Evolutionary conservation across 2,888 invertebrate genomes (phyloP), one percentile per base, ranked within the genome.

Genomic region (Lomographa bimaculata): DNA sequence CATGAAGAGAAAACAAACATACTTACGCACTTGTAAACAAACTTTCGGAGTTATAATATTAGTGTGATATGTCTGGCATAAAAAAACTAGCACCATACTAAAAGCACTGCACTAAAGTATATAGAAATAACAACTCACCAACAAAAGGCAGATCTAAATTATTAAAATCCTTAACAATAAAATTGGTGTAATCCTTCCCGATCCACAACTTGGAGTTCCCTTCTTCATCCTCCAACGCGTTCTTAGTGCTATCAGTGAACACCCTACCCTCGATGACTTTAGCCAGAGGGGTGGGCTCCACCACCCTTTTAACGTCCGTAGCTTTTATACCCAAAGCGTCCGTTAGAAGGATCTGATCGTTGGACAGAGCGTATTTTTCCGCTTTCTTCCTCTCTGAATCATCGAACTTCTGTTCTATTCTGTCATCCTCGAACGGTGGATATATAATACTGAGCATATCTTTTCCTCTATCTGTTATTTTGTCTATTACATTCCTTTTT

Each of bases 171-270:
- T 98, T 97, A 45, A 96, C 95, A 50, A 98, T 98, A 73, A 98
- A 98, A 84, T 98, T 98, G 0, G 94, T 94, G 66, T 98, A 98
- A 73, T 98, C 98, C 79, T 98, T 98, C 41, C 98, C 98, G 27
- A 97, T 93, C 98, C 98, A 98, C 33, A 96, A 86, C 68, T 97
- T 97, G 0, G 95, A 93, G 33, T 94, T 93, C 0, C 95, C 95
- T 59, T 93, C 92, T 0, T 79, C 55, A 0, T 69, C 79, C 42
- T 84, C 80, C 41, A 80, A 33, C 0, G 59, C 71, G 19, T 79
- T 73, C 20, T 79, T 81, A 0, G 79, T 80, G 7, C 56, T 71
- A 16, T 83, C 86, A 0, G 87, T 89, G 5, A 72, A 77, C 1
- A 70, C 85, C 46, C 71, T 76, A 16, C 72, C 84, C 55, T 76